Evolutionary conservation across 2,888 invertebrate species (phyloP).

Genomic region (Diploptera punctata): DNA sequence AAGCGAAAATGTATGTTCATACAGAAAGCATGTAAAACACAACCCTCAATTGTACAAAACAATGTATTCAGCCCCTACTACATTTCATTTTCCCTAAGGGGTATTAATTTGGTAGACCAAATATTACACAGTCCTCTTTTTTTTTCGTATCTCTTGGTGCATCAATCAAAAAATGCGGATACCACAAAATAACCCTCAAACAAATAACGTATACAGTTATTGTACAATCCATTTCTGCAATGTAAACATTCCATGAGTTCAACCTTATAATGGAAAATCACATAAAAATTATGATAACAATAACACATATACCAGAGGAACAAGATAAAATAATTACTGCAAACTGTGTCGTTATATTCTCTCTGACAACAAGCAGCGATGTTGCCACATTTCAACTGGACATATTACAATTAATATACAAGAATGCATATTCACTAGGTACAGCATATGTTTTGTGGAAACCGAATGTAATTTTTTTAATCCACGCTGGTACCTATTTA

Average conservation of each 20-base stretch:
- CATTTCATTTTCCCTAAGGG: conserved; percentile 35
- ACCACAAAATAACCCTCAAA: conserved; percentile 27
- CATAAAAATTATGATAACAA: conserved; percentile 22
- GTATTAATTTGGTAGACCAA: conserved; percentile 35
- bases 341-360: conserved; percentile 12
- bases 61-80: conserved; percentile 22
- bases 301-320: conserved; percentile 14
- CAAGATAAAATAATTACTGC: conserved; percentile 30
- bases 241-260: conserved; percentile 27
- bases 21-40: conserved; percentile 38
- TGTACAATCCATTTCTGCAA: conserved; percentile 30
- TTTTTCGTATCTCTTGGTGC: conserved; percentile 19
- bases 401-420: not conserved
- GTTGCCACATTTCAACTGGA: conserved; percentile 10
- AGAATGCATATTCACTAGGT: not conserved
- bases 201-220: conserved; percentile 26
- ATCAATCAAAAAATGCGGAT: conserved; percentile 31
- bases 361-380: not conserved
- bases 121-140: conserved; percentile 28
- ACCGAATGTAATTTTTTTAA: not conserved
- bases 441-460: not conserved
- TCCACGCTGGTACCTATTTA: no score
- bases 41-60: conserved; percentile 33
- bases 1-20: conserved; percentile 37
- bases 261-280: conserved; percentile 20